A percentile compares a stretch with the other conserved stretches of the same genome.
These are phyloP conservation scores for Morus bassanus DNA, from an alignment of 2,797 vertebrate genomes.

Conservation along the genomic window DNA sequence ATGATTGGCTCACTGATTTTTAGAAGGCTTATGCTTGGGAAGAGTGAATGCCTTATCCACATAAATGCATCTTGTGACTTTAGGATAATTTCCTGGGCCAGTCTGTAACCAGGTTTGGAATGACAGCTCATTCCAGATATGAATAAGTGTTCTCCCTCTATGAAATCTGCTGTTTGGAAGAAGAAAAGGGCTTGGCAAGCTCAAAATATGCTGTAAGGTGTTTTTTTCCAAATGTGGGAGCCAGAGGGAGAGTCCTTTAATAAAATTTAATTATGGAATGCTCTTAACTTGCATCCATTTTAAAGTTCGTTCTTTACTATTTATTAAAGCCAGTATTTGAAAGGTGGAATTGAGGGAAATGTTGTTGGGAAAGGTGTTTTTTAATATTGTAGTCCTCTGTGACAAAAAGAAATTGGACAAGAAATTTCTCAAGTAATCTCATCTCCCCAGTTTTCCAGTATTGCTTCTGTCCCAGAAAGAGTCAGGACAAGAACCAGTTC, in stretches of 20 bases:
- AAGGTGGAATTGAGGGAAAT: background rate
- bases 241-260: background rate
- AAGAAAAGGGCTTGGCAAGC: background rate
- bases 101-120: background rate
- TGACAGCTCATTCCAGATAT: background rate
- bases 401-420: background rate
- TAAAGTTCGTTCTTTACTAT: background rate
- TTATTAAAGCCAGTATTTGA: background rate
- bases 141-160: background rate
- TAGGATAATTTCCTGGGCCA: background rate
- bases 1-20: background rate
- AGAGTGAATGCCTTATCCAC: background rate
- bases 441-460: background rate
- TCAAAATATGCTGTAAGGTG: background rate
- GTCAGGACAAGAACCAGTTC: background rate
- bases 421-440: background rate
- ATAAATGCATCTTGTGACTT: background rate
- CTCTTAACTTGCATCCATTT: background rate
- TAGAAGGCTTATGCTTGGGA: background rate
- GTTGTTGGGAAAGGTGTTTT: background rate
- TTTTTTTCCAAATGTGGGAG: background rate
- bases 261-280: background rate
- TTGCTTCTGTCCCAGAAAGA: background rate
- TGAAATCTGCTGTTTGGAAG: background rate
- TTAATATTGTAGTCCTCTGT: background rate